A percentile compares a stretch with the other conserved stretches of the same genome.
These are phyloP conservation scores for Protaetia brevitarsis DNA, from an alignment of 1,140 invertebrate species.

Conservation along the genomic window DNA sequence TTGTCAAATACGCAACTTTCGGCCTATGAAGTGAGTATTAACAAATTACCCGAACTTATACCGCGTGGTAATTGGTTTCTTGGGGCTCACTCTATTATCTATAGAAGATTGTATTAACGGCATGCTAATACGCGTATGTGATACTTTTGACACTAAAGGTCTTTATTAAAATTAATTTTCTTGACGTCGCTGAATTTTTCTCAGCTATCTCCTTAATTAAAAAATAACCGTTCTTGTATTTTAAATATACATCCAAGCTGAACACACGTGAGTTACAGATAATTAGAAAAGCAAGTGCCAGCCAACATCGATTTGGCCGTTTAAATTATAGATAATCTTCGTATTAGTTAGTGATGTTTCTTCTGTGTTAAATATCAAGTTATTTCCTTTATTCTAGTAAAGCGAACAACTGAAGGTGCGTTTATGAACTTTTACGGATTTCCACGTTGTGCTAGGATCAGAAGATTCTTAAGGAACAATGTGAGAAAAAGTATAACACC, in stretches of 20 bases:
- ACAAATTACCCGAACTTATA: slow-evolving; percentile 6
- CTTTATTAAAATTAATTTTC: slow-evolving; percentile 6
- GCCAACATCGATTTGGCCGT: too few relatives aligned
- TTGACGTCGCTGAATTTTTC: background rate
- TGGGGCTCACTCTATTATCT: background rate
- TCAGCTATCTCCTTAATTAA: background rate
- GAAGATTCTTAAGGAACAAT: too few relatives aligned
- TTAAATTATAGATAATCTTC: too few relatives aligned
- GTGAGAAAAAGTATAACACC: too few relatives aligned
- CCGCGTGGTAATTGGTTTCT: slow-evolving; percentile 4
- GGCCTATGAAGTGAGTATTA: background rate
- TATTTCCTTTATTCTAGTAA: too few relatives aligned
- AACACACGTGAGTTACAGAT: too few relatives aligned
- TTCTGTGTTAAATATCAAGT: too few relatives aligned
- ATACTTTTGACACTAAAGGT: slow-evolving; percentile 1
- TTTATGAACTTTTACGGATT: too few relatives aligned
- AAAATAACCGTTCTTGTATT: slow-evolving; percentile 1
- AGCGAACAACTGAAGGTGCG: too few relatives aligned
- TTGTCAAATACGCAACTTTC: slow-evolving; percentile 9
- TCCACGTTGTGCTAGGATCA: too few relatives aligned
- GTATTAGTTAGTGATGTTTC: too few relatives aligned
- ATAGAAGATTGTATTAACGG: background rate
- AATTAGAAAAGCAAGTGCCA: too few relatives aligned
- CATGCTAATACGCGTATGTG: background rate
- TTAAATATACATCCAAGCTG: background rate